phyloP scores from a whole-genome alignment of 2,888 invertebrate species.

The Leucophora obtusa region DNA sequence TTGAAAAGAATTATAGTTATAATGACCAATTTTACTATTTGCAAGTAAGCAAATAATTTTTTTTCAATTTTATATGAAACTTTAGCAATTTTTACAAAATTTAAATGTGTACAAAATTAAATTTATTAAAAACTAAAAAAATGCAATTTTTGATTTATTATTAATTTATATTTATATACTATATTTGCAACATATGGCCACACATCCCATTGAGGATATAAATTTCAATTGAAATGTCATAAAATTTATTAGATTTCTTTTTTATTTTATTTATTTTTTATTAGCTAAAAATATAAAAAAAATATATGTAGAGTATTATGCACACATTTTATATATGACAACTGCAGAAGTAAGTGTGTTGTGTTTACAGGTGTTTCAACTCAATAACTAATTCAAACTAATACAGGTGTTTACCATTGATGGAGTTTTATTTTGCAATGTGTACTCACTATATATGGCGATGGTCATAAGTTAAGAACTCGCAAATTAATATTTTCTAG shows the following conservation, averaged over 20 bases:
- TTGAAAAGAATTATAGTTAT: too few species aligned
- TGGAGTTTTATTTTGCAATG: not conserved
- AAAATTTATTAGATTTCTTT: conserved; percentile 39
- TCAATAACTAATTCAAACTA: conserved; percentile 14
- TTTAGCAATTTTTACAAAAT: too few species aligned
- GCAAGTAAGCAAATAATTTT: too few species aligned
- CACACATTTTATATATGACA: not conserved
- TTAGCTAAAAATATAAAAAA: too few species aligned
- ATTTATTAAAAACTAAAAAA: not conserved
- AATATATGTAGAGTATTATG: not conserved
- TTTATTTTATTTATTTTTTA: not conserved
- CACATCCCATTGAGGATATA: conserved; percentile 30
- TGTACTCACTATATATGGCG: not conserved
- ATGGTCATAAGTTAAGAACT: not conserved
- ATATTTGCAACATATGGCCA: conserved; percentile 18
- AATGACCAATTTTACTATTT: too few species aligned
- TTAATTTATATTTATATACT: not conserved
- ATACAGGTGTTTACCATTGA: conserved; percentile 10
- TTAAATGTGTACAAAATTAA: not conserved
- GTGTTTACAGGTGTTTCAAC: conserved; percentile 41
- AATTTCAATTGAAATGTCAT: conserved; percentile 44
- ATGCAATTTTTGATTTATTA: conserved; percentile 3
- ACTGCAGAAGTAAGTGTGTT: not conserved
- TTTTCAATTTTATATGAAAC: too few species aligned
- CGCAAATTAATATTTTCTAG: too few species aligned